A percentile compares a stretch with the other conserved stretches of the same genome.
phyloP scores from a whole-genome alignment of 92 coral and sea anemone species.

The Umimayanthus kanabou region DNA sequence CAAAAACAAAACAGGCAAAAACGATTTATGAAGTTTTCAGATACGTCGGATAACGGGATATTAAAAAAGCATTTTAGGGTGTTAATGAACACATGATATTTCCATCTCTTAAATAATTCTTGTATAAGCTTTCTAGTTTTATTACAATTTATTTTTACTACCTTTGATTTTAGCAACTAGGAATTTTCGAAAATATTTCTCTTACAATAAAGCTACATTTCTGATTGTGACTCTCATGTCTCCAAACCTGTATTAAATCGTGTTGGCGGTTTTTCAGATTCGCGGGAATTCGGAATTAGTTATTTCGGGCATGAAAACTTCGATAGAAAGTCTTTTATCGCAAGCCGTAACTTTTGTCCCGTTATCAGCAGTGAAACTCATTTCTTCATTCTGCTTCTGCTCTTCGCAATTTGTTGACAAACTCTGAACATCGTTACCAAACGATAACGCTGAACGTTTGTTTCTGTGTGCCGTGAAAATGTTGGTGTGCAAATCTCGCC shows the following conservation, averaged over 20 bases:
- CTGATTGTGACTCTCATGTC: neutral
- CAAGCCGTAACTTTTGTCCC: slow-evolving; percentile 51
- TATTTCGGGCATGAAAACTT: slow-evolving; percentile 54
- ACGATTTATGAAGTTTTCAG: no score
- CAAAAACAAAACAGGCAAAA: no score
- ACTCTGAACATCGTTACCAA: neutral
- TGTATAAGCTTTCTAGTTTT: no score
- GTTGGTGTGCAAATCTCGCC: neutral
- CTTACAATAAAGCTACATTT: neutral
- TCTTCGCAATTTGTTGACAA: slow-evolving; percentile 7
- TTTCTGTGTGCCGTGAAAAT: neutral
- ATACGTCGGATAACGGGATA: no score
- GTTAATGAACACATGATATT: no score
- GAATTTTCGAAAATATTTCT: no score
- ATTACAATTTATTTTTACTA: no score
- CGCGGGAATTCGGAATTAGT: neutral
- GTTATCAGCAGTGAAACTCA: slow-evolving; percentile 22
- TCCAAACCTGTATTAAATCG: no score
- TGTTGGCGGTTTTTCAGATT: neutral
- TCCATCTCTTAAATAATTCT: no score
- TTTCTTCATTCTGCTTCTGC: neutral
- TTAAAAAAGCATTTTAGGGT: no score
- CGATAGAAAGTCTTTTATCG: slow-evolving; percentile 48
- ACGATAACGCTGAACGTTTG: neutral
- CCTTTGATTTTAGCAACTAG: no score